Base-by-base conservation (phyloP, 2,888 invertebrate species). In the Macroteleia sp. region DNA sequence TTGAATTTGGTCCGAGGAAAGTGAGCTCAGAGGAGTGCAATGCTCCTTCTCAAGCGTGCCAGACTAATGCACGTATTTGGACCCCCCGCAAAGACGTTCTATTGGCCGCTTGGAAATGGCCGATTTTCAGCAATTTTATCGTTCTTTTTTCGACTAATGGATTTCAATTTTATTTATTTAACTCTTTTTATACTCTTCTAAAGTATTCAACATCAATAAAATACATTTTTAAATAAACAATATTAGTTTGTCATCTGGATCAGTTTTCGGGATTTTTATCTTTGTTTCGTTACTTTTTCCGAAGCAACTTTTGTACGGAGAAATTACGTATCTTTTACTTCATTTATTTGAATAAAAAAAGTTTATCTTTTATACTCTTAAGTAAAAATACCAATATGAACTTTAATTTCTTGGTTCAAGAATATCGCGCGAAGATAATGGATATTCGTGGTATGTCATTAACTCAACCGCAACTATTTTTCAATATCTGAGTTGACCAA, bases 51-150 rank as follows among this genome's bases (percentile, higher is more conserved):
- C 56, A 69, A 12, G 44, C 39, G 66, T 56, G 56, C 69, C 71
- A 76, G 76, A 76, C 76, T 77, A 71, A 71, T 77, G 66, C 61
- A 66, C 39, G 56, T 54, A 59, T 77, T 52, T 17, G 20, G 77
- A 77, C 77, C 71, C 77, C 77, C 77, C 77, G 77, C 71, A 61
- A 76, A 61, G 46, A 70, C 71, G 46, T 48, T 42, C 30, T 48
- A 9, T 50, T 20, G 34, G 34, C 1, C 20, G 62, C 57, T 42
- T n/a, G 34, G 46, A 41, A 46, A 39, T 39, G 67, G 20, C 16
- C 14, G 66, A 71, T 62, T 73, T 71, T 50, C 25, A 32, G 48
- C 64, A 41, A 76, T 62, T 39, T 1, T 17, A 20, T 30, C 28
- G 10, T 52, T 41, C 46, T 56, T 69, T 66, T 76, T 66, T 19